phyloP scores from a whole-genome alignment of 1,140 invertebrate species.

The Neodiprion pinetum region DNA sequence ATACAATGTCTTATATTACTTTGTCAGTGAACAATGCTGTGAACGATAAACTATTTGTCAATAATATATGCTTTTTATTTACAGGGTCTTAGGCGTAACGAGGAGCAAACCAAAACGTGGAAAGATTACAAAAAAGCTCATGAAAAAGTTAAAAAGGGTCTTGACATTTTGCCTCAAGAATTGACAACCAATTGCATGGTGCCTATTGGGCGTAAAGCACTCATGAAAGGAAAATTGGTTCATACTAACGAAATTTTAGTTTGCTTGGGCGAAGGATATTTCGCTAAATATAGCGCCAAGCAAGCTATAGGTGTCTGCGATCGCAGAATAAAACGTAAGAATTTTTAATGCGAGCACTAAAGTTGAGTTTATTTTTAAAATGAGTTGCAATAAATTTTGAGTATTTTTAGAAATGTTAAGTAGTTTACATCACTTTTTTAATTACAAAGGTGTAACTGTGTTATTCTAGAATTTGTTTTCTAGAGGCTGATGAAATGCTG shows the following conservation, averaged over 20 bases:
- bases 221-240: slow-evolving; percentile 72
- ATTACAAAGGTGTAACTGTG: slow-evolving; percentile 20
- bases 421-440: slow-evolving; percentile 18
- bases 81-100: slow-evolving; percentile 50
- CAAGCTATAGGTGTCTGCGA: slow-evolving; percentile 69
- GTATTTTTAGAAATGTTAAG: background rate
- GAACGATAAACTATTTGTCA: background rate
- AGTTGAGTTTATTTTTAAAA: background rate
- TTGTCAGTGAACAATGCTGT: background rate
- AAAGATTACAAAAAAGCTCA: slow-evolving; percentile 50
- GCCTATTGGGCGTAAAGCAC: slow-evolving; percentile 70
- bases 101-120: slow-evolving; percentile 46
- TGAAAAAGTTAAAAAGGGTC: slow-evolving; percentile 48
- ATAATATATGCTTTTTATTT: slow-evolving; percentile 21
- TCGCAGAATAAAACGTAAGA: slow-evolving; percentile 67
- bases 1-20: background rate
- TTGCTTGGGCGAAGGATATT: slow-evolving; percentile 74
- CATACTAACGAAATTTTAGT: slow-evolving; percentile 79
- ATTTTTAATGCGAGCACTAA: background rate
- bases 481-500: slow-evolving; percentile 62
- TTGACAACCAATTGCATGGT: slow-evolving; percentile 64
- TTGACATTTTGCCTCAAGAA: slow-evolving; percentile 49
- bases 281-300: slow-evolving; percentile 72
- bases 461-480: slow-evolving; percentile 24
- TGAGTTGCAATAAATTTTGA: slow-evolving; percentile 19